phyloP scores from a whole-genome alignment of 2,797 vertebrate genomes.

The Mormyrus hasselquistii region DNA sequence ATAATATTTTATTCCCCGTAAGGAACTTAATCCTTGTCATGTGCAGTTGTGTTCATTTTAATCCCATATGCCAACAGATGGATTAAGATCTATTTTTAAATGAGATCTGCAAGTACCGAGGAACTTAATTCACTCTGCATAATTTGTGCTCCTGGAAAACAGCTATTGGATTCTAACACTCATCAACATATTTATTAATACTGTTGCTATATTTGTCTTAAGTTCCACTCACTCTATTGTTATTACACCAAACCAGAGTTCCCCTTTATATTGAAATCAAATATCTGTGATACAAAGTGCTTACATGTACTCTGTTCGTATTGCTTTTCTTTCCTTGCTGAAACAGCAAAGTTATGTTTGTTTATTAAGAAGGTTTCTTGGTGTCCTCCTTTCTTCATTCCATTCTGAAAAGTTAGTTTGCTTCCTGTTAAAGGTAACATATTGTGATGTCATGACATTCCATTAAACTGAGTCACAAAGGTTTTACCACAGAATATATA shows the following conservation, averaged over 20 bases:
- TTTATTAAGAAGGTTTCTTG: background rate
- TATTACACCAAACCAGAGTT: background rate
- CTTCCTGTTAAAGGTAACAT: background rate
- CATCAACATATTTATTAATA: slow-evolving; percentile 2
- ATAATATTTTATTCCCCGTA: background rate
- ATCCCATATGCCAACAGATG: background rate
- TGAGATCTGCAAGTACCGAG: background rate
- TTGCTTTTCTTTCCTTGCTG: background rate
- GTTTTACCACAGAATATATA: background rate
- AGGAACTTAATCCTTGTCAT: slow-evolving; percentile 20
- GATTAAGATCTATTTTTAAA: background rate
- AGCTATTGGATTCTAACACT: background rate
- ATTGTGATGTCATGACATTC: background rate
- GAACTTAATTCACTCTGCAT: background rate
- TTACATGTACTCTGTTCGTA: background rate
- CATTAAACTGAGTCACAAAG: background rate
- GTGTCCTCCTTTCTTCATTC: background rate
- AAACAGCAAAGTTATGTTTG: background rate
- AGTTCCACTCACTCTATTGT: background rate
- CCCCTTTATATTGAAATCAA: background rate
- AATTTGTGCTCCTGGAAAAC: background rate
- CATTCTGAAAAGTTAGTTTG: background rate
- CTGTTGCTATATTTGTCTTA: background rate
- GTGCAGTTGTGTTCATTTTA: background rate
- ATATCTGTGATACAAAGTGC: background rate